Evolutionary conservation across 2,797 vertebrate species (phyloP).

Genomic region (Gymnothorax javanicus): DNA sequence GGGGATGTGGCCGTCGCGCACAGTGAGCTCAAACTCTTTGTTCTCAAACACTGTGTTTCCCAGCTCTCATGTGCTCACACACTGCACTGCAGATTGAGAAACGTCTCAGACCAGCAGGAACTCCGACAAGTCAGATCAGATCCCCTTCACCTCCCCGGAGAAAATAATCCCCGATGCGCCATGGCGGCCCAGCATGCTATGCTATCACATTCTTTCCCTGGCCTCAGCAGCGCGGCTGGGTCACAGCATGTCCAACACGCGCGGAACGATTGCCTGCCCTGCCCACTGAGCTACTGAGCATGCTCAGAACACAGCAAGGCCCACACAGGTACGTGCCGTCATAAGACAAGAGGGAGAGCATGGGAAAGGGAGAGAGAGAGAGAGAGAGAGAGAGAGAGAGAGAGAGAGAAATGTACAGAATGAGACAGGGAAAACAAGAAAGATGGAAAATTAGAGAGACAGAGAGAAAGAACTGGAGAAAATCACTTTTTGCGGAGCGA

Average conservation of each 20-base stretch:
- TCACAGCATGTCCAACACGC: not conserved
- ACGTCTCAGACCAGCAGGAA: not conserved
- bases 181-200: not conserved
- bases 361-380: not conserved
- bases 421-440: not conserved
- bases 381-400: not conserved
- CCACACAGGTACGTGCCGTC: not conserved
- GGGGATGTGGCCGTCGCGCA: no score
- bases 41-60: no score
- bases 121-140: not conserved
- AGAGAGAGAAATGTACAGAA: no score
- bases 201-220: not conserved
- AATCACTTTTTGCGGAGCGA: no score
- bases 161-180: not conserved
- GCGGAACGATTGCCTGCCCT: no score
- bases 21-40: no score
- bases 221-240: not conserved
- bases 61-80: no score
- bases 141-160: not conserved
- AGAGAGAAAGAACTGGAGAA: no score
- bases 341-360: not conserved
- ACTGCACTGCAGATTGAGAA: not conserved
- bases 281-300: not conserved
- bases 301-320: not conserved
- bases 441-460: no score